Evolutionary conservation across 2,113 vertebrate genomes (phyloP).

Genomic region (Odobenus rosmarus): DNA sequence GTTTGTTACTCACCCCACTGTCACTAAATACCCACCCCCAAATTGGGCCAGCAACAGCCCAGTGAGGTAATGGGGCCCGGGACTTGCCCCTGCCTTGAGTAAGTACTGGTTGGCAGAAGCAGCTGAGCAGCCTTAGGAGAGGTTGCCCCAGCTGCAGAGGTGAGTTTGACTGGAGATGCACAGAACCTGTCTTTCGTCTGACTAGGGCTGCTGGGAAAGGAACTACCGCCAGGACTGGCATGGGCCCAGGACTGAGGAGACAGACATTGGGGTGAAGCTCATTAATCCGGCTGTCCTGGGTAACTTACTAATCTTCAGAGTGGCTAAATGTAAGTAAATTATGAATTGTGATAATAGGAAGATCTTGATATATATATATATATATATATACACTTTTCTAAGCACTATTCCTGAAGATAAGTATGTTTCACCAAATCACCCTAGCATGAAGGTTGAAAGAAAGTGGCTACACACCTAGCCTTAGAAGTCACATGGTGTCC

Average conservation of each 20-base stretch:
- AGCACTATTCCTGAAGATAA: background rate
- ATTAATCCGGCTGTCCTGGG: background rate
- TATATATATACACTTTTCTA: background rate
- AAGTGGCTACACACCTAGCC: too few relatives aligned
- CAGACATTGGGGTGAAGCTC: background rate
- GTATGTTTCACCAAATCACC: background rate
- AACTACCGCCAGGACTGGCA: background rate
- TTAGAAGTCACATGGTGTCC: background rate
- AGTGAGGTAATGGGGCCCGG: background rate
- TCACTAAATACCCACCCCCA: background rate
- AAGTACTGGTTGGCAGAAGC: background rate
- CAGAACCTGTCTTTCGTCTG: background rate
- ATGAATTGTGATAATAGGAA: background rate
- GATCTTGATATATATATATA: background rate
- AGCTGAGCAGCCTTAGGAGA: background rate
- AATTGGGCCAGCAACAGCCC: background rate
- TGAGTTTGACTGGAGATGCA: background rate
- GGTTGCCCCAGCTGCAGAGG: background rate
- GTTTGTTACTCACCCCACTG: background rate
- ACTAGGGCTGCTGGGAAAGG: background rate
- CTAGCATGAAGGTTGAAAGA: background rate
- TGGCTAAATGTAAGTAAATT: background rate
- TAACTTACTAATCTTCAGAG: background rate
- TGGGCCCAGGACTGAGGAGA: background rate
- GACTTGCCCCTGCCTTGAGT: background rate